phyloP scores from a whole-genome alignment of 35 echinoderm and acorn worm species.

The Ophioderma brevispina region DNA sequence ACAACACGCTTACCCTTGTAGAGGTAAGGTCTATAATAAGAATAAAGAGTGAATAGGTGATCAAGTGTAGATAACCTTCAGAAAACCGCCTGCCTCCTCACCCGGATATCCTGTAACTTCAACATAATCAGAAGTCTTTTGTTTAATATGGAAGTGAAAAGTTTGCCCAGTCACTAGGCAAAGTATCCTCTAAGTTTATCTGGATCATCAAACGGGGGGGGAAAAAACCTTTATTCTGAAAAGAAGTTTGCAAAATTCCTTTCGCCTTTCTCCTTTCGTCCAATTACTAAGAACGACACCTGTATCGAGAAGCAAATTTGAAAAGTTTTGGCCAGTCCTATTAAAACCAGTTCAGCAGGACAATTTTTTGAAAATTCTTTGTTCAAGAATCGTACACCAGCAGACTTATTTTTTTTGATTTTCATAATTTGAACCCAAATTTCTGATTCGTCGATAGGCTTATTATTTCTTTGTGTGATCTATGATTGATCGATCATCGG shows the following conservation, averaged over 20 bases:
- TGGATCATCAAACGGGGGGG: neutral
- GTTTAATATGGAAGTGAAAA: conserved; percentile 56
- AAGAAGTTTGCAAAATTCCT: conserved; percentile 20
- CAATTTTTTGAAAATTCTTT: neutral
- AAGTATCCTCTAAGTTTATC: conserved; percentile 20
- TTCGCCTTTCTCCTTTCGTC: no score
- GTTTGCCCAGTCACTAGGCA: neutral
- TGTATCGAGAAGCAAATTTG: conserved; percentile 1
- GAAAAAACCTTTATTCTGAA: conserved; percentile 28
- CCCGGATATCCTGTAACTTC: conserved; percentile 18
- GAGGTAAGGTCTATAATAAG: conserved; percentile 44
- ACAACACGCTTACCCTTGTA: conserved; percentile 34
- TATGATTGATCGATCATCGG: neutral
- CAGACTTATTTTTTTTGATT: no score
- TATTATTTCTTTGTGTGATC: neutral
- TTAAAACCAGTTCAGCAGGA: neutral
- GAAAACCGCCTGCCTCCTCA: conserved; percentile 54
- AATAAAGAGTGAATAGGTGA: conserved; percentile 28
- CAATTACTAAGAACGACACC: conserved; percentile 25
- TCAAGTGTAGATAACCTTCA: conserved; percentile 43
- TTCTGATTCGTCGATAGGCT: neutral
- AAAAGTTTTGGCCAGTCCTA: neutral
- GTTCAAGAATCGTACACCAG: no score
- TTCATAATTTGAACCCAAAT: neutral
- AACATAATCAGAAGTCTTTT: conserved; percentile 19